A percentile compares a stretch with the other conserved stretches of the same genome.
Evolutionary conservation across 1,140 invertebrate genomes (phyloP).

Genomic region (Drosophila albomicans): DNA sequence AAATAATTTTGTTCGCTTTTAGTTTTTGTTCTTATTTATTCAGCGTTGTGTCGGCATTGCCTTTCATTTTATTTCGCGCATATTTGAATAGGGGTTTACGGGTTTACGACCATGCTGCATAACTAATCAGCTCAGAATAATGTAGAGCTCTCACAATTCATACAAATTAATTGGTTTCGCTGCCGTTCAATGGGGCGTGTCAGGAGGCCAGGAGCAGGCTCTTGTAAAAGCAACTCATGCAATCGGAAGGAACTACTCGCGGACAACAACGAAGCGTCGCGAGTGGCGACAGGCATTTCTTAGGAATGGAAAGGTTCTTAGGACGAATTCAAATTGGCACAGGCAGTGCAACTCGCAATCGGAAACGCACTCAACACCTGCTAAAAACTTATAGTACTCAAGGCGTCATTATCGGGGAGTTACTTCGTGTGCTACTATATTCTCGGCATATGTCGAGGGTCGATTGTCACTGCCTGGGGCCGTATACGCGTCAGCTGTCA

Average conservation of each 20-base stretch:
- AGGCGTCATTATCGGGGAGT: constrained; percentile 29
- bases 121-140: constrained; percentile 70
- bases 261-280: constrained; percentile 57
- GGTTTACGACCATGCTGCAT: constrained; percentile 49
- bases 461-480: constrained; percentile 38
- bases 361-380: constrained; percentile 74
- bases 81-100: constrained; percentile 43
- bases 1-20: neutral
- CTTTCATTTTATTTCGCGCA: constrained; percentile 60
- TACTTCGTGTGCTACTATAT: neutral
- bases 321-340: neutral
- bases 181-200: constrained; percentile 53
- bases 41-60: constrained; percentile 49
- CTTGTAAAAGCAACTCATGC: constrained; percentile 40
- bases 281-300: constrained; percentile 11
- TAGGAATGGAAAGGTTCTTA: neutral
- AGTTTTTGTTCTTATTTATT: constrained; percentile 43
- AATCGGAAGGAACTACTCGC: constrained; percentile 77
- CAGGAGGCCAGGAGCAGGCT: constrained; percentile 17
- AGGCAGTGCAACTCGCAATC: constrained; percentile 59
- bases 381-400: constrained; percentile 40
- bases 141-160: constrained; percentile 75
- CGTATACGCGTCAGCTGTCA: constrained; percentile 75
- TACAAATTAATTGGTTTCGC: constrained; percentile 79
- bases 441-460: neutral